Evolutionary conservation across 53 echinoderm and acorn worm genomes (phyloP).

Genomic region (Antedon mediterranea): DNA sequence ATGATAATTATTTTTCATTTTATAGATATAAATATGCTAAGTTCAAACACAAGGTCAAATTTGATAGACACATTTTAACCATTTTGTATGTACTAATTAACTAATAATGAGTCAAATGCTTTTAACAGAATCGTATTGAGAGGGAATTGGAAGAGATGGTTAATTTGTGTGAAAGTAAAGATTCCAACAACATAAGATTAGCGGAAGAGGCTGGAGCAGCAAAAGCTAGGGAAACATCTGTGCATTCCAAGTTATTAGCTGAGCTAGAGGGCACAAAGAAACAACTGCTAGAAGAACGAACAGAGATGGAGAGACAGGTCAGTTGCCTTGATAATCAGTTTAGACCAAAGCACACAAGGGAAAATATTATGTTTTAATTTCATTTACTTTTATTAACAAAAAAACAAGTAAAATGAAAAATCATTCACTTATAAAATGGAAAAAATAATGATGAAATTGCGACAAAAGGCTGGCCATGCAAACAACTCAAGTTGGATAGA

Average conservation of each 20-base stretch:
- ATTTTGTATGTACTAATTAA: not conserved
- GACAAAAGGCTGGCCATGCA: too few species aligned
- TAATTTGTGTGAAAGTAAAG: constrained; percentile 42
- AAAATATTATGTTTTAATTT: too few species aligned
- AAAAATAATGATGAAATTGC: too few species aligned
- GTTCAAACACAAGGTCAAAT: not conserved
- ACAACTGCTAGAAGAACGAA: constrained; percentile 40
- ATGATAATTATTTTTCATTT: too few species aligned
- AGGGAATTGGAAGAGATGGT: constrained; percentile 68
- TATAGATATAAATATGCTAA: too few species aligned
- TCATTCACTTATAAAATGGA: too few species aligned
- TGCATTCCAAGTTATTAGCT: constrained; percentile 43
- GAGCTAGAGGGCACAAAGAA: constrained; percentile 58
- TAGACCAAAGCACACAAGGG: too few species aligned
- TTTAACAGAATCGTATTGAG: constrained; percentile 49
- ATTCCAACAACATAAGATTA: constrained; percentile 45
- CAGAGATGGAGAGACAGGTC: constrained; percentile 63
- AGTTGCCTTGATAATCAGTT: too few species aligned
- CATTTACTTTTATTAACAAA: too few species aligned
- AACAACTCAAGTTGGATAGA: too few species aligned
- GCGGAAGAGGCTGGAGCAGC: constrained; percentile 61
- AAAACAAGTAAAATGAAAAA: too few species aligned
- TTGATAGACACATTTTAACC: not conserved
- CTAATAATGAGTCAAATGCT: not conserved
- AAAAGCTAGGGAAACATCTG: constrained; percentile 60